Evolutionary conservation across 2,113 vertebrate genomes (phyloP).

Genomic region (Crotophaga sulcirostris): DNA sequence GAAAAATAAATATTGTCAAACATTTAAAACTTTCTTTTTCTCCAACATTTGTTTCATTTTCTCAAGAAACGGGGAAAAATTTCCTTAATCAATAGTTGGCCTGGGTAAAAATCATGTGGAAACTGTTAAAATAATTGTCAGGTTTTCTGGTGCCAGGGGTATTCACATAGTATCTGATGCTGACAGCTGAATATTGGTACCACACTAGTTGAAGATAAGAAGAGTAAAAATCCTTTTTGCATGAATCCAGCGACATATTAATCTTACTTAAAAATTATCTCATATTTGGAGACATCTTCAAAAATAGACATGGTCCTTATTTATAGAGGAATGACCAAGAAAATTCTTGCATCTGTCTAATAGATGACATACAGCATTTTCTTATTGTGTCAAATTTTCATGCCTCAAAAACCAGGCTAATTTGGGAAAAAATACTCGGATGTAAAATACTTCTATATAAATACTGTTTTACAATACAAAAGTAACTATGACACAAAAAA

Average conservation of each 20-base stretch:
- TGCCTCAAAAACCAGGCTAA: not conserved
- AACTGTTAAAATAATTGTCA: not conserved
- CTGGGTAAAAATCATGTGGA: not conserved
- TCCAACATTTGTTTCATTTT: not conserved
- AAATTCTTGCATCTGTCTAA: not conserved
- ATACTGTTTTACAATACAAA: not conserved
- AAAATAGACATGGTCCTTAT: not conserved
- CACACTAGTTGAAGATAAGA: not conserved
- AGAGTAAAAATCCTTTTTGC: not conserved
- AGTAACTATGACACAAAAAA: not conserved
- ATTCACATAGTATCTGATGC: not conserved
- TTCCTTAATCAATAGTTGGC: not conserved
- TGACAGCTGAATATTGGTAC: not conserved
- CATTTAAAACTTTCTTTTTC: not conserved
- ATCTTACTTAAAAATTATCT: not conserved
- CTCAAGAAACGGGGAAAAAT: not conserved
- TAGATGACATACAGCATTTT: not conserved
- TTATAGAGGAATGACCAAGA: not conserved
- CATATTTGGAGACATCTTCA: not conserved
- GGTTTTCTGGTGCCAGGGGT: not conserved
- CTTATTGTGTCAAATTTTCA: not conserved
- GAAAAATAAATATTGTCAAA: not conserved
- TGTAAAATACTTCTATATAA: not conserved
- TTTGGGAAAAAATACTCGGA: not conserved
- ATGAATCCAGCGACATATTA: not conserved